A percentile compares a stretch with the other conserved stretches of the same genome.
phyloP scores from a whole-genome alignment of 1,140 invertebrate genomes.

The Stenopsyche tienmushanensis region DNA sequence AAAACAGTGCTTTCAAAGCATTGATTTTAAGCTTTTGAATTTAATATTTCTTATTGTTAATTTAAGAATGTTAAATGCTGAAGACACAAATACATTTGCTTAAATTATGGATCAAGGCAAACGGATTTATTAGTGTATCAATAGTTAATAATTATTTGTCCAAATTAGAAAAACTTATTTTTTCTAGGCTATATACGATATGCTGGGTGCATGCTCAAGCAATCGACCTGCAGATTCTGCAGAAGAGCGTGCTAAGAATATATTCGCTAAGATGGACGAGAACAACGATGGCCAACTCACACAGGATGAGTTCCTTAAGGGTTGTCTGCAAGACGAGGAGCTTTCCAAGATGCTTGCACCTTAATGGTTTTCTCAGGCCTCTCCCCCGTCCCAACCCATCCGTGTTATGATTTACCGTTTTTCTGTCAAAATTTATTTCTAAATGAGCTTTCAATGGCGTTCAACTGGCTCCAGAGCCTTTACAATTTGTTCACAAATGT shows the following conservation, averaged over 20 bases:
- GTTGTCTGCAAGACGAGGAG: slow-evolving; percentile 97
- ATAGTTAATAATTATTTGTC: too few species aligned
- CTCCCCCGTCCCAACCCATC: slow-evolving; percentile 35
- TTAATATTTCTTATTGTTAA: background rate
- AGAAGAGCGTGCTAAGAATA: slow-evolving; percentile 95
- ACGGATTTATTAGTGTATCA: too few species aligned
- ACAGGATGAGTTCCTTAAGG: slow-evolving; percentile 98
- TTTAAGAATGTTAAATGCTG: background rate
- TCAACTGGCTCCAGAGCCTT: too few species aligned
- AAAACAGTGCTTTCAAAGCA: background rate
- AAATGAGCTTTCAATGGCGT: too few species aligned
- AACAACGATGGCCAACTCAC: slow-evolving; percentile 98
- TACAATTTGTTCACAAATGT: too few species aligned
- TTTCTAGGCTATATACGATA: slow-evolving; percentile 97
- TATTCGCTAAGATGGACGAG: slow-evolving; percentile 99
- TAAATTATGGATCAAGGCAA: too few species aligned
- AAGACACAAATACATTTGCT: too few species aligned
- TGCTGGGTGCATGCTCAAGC: slow-evolving; percentile 93
- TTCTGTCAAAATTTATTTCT: too few species aligned
- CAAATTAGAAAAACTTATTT: too few species aligned
- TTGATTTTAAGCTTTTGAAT: background rate
- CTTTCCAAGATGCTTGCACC: slow-evolving; percentile 93
- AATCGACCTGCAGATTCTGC: slow-evolving; percentile 90
- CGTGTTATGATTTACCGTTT: background rate
- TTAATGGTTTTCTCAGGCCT: slow-evolving; percentile 59